Percentiles rank a stretch among this genome's conserved stretches.
Conservation (phyloP, 2,113 vertebrate genomes). For the Macquaria australasica region DNA sequence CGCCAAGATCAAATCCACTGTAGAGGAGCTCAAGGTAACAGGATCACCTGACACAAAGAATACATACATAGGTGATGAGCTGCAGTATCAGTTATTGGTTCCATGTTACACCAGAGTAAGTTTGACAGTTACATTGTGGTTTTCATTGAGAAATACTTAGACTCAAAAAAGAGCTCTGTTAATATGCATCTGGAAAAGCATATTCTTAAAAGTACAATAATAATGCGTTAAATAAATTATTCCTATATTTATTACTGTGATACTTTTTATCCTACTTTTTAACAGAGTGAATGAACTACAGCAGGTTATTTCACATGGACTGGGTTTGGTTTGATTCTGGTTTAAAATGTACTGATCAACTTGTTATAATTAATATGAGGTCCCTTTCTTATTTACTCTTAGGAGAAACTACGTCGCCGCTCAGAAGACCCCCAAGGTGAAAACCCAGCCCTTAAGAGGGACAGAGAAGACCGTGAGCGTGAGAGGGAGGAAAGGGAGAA, state of each 20-base stretch:
- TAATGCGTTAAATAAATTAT: no score
- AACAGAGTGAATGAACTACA: no score
- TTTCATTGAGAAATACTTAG: neutral
- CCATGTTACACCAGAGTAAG: no score
- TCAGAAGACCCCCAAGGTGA: constrained; percentile 84
- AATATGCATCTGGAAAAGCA: no score
- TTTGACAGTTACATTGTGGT: neutral
- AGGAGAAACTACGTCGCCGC: constrained; percentile 87
- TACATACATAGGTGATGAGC: neutral
- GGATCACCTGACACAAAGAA: neutral
- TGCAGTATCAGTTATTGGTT: neutral
- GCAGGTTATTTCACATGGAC: neutral
- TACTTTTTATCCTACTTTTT: no score
- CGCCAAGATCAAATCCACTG: constrained; percentile 99
- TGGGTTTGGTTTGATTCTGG: neutral
- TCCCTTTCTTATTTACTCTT: neutral
- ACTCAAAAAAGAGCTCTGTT: neutral
- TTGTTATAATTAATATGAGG: neutral
- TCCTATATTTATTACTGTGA: neutral
- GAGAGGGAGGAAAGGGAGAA: constrained; percentile 90
- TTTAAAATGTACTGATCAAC: neutral
- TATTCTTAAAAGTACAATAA: no score
- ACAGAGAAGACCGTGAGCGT: constrained; percentile 81
- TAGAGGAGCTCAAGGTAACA: constrained; percentile 97
- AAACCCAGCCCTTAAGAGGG: constrained; percentile 69